A percentile compares a stretch with the other conserved stretches of the same genome.
Conservation (phyloP, 2,888 invertebrate species). For the Busseola fusca region DNA sequence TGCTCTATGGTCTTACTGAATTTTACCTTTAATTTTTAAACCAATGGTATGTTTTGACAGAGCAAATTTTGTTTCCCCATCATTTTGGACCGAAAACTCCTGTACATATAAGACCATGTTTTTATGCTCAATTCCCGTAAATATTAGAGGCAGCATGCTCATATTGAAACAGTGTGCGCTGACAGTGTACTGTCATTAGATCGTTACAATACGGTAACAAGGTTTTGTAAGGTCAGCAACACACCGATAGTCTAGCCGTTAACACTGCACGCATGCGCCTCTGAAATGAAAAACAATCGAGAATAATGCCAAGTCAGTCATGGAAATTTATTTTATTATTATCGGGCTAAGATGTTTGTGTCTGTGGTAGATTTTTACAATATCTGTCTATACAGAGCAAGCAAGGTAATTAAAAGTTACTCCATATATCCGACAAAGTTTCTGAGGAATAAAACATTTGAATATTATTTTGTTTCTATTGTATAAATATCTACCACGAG, state of each 20-base stretch:
- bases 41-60: conserved; percentile 36
- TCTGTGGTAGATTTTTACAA: conserved; percentile 66
- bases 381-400: conserved; percentile 8
- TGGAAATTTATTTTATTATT: conserved; percentile 83
- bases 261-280: conserved; percentile 89
- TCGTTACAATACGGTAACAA: conserved; percentile 67
- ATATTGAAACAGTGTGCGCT: conserved; percentile 86
- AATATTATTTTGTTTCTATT: conserved; percentile 8
- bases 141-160: conserved; percentile 87
- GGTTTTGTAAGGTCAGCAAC: conserved; percentile 81
- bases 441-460: conserved; percentile 12
- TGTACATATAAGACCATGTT: conserved; percentile 40
- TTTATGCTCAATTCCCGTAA: conserved; percentile 54
- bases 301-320: conserved; percentile 89
- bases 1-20: conserved; percentile 72
- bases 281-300: conserved; percentile 88
- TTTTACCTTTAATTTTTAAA: conserved; percentile 22
- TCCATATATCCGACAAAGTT: background rate
- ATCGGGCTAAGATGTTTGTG: conserved; percentile 70
- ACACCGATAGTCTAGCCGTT: conserved; percentile 86
- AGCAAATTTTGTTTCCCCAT: conserved; percentile 34
- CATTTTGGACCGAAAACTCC: conserved; percentile 29
- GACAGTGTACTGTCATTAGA: conserved; percentile 79
- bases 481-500: conserved; percentile 70
- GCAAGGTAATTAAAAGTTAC: background rate